Base-by-base conservation (phyloP, 2,113 vertebrate species). In the Rhizomys pruinosus region DNA sequence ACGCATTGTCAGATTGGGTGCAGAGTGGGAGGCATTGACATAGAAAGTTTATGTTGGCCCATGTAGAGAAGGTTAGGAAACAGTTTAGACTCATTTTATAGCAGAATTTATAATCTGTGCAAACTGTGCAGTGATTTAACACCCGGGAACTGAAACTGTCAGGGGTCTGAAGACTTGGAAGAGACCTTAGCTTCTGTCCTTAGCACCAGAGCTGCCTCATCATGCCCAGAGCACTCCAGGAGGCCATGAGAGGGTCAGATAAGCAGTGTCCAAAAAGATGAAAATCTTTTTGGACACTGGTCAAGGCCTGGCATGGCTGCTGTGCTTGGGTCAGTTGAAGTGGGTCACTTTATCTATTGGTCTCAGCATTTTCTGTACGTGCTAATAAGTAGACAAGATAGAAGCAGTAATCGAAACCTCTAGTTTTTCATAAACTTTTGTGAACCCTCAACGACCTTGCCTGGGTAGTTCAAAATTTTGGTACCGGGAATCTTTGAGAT, bases 391-490 rank as follows among this genome's bases (percentile, higher is more conserved):
- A 25, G 34, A 47, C 11, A 47, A 7, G 27, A 39, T 59, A 73
- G 71, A 89, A 64, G 47, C 44, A 76, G 8, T 84, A 59, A 73
- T 55, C 7, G 20, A 84, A 11, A 17, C 10, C 23, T 8, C 42
- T 89, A 9, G 37, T 72, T n/a, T n/a, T n/a, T n/a, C 20, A 84
- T 92, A 72, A 81, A 72, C 57, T 78, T 89, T 55, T 89, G 29
- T 61, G 44, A 80, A 81, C 25, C 16, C 20, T 12, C 29, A 34
- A 82, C 71, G 7, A 19, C 32, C 42, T 79, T 27, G 37, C 3
- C 19, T 80, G 2, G 29, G 77, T n/a, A 87, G 19, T 84, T 68
- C 44, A 82, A 64, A 42, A 52, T 10, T 66, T 94, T 90, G 52
- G 61, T 52, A 71, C 29, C 15, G 66, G 32, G 32, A 44, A 42